phyloP scores from a whole-genome alignment of 2,888 invertebrate species.

The Pyrrhosoma nymphula region DNA sequence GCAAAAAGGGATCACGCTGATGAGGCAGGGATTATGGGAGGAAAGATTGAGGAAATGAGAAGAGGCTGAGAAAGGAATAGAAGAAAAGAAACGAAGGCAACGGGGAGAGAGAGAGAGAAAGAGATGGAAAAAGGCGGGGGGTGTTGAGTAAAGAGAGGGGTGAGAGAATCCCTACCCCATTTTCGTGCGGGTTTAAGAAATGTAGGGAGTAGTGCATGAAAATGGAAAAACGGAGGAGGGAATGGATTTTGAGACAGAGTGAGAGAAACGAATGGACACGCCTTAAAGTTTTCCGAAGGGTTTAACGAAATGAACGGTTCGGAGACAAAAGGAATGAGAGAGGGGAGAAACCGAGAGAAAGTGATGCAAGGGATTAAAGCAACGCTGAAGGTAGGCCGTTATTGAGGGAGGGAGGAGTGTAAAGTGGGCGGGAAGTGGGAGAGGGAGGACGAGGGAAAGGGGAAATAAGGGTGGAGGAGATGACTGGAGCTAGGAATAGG shows the following conservation, averaged over 20 bases:
- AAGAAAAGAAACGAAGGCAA: not conserved
- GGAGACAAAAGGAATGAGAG: not conserved
- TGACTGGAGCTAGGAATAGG: not conserved
- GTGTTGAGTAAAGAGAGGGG: not conserved
- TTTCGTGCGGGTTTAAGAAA: not conserved
- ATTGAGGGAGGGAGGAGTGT: not conserved
- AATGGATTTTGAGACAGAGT: not conserved
- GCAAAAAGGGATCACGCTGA: conserved; percentile 10
- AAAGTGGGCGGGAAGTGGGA: not conserved
- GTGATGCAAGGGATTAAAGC: not conserved
- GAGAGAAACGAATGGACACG: not conserved
- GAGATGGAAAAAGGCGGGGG: not conserved
- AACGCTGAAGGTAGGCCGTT: not conserved
- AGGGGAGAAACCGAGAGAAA: not conserved
- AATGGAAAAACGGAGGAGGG: not conserved
- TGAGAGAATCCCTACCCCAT: not conserved
- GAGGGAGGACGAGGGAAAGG: not conserved
- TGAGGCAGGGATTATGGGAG: not conserved
- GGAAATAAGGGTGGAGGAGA: not conserved
- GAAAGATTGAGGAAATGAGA: conserved; percentile 22
- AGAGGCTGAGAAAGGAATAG: not conserved
- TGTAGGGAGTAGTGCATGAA: not conserved
- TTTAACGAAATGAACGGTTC: not conserved
- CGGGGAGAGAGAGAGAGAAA: not conserved
- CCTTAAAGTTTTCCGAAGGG: not conserved